A percentile compares a stretch with the other conserved stretches of the same genome.
phyloP scores from a whole-genome alignment of 2,113 vertebrate species.

The Vulpes vulpes region DNA sequence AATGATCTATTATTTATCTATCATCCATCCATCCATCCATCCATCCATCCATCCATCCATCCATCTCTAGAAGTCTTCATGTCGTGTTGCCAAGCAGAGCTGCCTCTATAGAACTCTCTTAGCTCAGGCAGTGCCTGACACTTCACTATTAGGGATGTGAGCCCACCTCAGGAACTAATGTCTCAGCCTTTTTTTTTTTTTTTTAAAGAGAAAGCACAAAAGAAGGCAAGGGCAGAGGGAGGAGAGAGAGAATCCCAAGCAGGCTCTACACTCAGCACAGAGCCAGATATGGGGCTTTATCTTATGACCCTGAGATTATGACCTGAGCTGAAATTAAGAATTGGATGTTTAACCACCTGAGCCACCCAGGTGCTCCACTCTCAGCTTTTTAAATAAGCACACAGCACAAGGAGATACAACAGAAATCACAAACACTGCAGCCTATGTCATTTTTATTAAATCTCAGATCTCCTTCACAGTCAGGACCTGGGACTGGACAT shows the following conservation, averaged over 20 bases:
- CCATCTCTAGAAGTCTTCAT: not conserved
- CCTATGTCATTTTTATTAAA: not conserved
- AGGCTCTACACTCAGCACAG: not conserved
- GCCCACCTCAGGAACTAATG: not conserved
- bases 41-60: not conserved
- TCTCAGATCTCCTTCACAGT: not conserved
- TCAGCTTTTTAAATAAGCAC: not conserved
- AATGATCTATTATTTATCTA: not conserved
- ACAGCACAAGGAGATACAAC: not conserved
- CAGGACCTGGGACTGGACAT: not conserved
- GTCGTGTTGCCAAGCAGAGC: not conserved
- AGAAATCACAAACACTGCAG: not conserved
- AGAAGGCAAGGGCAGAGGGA: not conserved
- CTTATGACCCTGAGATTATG: not conserved
- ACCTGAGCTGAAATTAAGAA: not conserved
- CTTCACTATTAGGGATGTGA: not conserved
- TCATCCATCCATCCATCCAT: not conserved
- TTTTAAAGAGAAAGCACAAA: not conserved
- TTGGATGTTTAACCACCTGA: not conserved
- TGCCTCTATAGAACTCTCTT: not conserved
- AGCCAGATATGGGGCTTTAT: not conserved
- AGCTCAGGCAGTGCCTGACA: not conserved
- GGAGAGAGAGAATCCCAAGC: not conserved
- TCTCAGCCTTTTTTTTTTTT: no score
- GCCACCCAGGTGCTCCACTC: fast-evolving